These are phyloP conservation scores for Chaetogeoica ovagalla DNA, from an alignment of 2,888 invertebrate species.

Conservation along the genomic window DNA sequence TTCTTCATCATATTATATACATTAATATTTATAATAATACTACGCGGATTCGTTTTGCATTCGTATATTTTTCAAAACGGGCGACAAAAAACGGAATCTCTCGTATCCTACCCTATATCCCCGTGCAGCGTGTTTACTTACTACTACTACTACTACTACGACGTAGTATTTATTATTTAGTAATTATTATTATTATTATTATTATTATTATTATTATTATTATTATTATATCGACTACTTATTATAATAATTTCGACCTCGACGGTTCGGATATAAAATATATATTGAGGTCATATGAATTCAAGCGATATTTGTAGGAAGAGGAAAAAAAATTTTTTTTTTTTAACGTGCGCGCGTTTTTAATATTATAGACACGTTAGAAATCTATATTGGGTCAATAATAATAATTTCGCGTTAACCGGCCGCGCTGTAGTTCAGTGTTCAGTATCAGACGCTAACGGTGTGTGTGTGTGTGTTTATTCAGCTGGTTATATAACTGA, in stretches of 20 bases:
- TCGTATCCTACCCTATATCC: too few relatives aligned
- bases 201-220: too few relatives aligned
- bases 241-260: slow-evolving; percentile 12
- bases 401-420: slow-evolving; percentile 30
- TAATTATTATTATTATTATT: too few relatives aligned
- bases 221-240: neutral
- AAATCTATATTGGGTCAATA: slow-evolving; percentile 31
- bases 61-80: neutral
- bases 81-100: neutral
- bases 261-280: slow-evolving; percentile 21
- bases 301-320: neutral
- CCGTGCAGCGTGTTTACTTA: too few relatives aligned
- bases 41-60: neutral
- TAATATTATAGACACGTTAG: neutral
- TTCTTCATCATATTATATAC: slow-evolving; percentile 9
- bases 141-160: too few relatives aligned
- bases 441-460: neutral
- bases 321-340: neutral
- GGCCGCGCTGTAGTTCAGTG: neutral
- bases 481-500: slow-evolving; percentile 52
- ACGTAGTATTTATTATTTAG: too few relatives aligned
- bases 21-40: neutral
- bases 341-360: slow-evolving; percentile 7
- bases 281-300: slow-evolving; percentile 27
- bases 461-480: slow-evolving; percentile 28